A percentile compares a stretch with the other conserved stretches of the same genome.
phyloP scores from a whole-genome alignment of 2,888 invertebrate species.

The Sturmia bella region DNA sequence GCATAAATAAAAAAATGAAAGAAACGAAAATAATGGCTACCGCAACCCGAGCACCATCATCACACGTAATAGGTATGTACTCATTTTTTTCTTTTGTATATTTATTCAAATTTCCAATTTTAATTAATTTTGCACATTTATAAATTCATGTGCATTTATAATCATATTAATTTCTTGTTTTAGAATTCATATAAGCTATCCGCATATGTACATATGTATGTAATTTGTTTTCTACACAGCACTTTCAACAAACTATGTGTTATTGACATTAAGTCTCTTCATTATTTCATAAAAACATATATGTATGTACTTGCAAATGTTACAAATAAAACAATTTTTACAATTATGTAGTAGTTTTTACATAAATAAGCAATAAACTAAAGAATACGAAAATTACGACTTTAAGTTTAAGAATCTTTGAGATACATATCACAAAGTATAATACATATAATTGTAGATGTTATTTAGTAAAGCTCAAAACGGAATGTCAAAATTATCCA shows the following conservation, averaged over 20 bases:
- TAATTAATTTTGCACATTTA: too few relatives aligned
- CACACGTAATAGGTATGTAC: conserved; percentile 62
- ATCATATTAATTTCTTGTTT: too few relatives aligned
- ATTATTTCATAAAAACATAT: too few relatives aligned
- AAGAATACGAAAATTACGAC: conserved; percentile 44
- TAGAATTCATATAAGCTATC: too few relatives aligned
- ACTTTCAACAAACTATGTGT: too few relatives aligned
- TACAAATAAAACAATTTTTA: neutral
- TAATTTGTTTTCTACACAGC: too few relatives aligned
- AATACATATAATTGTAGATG: too few relatives aligned
- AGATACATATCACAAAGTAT: too few relatives aligned
- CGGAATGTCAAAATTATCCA: conserved; percentile 25
- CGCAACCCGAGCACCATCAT: conserved; percentile 47
- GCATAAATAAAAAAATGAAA: conserved; percentile 50
- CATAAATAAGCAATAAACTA: conserved; percentile 20
- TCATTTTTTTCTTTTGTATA: conserved; percentile 29
- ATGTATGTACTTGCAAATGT: neutral
- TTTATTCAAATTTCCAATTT: conserved; percentile 2
- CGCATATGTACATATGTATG: too few relatives aligned
- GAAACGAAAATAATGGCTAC: conserved; percentile 52
- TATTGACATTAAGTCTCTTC: too few relatives aligned
- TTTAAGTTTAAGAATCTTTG: conserved; percentile 36
- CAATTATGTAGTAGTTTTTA: neutral
- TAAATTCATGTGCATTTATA: too few relatives aligned
- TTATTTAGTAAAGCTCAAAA: neutral